These are phyloP conservation scores for Trogon surrucura DNA, from an alignment of 2,113 vertebrate species.

Conservation along the genomic window DNA sequence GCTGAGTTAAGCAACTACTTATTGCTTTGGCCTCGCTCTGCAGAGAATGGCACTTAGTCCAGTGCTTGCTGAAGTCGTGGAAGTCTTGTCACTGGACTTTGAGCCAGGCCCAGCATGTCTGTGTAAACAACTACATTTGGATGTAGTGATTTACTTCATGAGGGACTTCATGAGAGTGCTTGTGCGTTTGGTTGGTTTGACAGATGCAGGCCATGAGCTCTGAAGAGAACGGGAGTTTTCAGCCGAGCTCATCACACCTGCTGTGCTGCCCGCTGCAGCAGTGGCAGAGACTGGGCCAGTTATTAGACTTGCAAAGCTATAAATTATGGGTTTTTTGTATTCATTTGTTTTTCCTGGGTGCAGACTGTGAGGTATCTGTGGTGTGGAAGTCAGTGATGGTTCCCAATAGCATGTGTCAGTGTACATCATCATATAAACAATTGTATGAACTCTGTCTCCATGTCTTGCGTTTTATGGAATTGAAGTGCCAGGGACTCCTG, in stretches of 20 bases:
- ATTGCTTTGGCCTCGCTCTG: neutral
- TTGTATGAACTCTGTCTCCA: neutral
- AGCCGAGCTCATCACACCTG: neutral
- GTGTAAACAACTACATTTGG: neutral
- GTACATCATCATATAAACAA: neutral
- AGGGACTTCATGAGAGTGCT: neutral
- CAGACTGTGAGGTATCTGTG: neutral
- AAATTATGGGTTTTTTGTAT: neutral
- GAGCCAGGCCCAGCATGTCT: neutral
- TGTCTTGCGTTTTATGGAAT: neutral
- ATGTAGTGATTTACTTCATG: neutral
- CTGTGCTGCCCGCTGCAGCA: neutral
- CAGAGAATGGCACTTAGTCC: neutral
- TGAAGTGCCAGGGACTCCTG: neutral
- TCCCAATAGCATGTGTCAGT: neutral
- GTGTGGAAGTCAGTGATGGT: neutral
- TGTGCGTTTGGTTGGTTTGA: neutral
- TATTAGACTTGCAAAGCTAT: neutral
- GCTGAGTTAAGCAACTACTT: neutral
- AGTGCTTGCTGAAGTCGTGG: neutral
- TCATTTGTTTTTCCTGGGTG: neutral
- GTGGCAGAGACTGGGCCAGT: neutral
- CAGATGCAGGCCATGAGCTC: neutral
- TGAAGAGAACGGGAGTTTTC: neutral
- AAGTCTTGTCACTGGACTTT: slow-evolving; percentile 7